These are phyloP conservation scores for Mercenaria mercenaria DNA, from an alignment of 1,140 invertebrate species.

Conservation along the genomic window DNA sequence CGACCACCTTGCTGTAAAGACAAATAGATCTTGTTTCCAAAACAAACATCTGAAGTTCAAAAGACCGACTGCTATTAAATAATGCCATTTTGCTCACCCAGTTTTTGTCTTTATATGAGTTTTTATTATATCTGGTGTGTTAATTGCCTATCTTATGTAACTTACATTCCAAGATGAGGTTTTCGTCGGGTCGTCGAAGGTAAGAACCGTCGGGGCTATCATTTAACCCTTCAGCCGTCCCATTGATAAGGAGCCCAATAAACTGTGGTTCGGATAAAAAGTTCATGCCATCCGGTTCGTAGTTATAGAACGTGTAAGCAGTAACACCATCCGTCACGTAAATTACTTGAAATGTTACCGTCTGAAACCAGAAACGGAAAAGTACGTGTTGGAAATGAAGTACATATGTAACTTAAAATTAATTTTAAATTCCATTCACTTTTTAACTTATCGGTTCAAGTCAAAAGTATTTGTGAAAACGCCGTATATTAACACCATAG, in stretches of 20 bases:
- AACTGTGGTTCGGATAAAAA: slow-evolving; percentile 6
- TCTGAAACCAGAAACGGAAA: slow-evolving; percentile 42
- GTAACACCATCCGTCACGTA: background rate
- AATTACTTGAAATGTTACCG: slow-evolving; percentile 41
- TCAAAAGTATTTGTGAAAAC: background rate
- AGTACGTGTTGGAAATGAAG: background rate
- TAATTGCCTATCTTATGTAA: background rate
- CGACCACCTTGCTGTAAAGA: too few relatives aligned
- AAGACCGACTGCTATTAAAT: too few relatives aligned
- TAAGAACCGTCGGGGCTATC: slow-evolving; percentile 22
- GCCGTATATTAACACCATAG: too few relatives aligned
- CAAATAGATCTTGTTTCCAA: too few relatives aligned
- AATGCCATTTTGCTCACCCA: too few relatives aligned
- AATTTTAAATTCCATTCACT: too few relatives aligned
- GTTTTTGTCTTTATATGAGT: too few relatives aligned
- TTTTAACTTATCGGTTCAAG: background rate
- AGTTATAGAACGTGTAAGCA: slow-evolving; percentile 29
- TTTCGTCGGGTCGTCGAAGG: slow-evolving; percentile 6
- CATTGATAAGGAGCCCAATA: slow-evolving; percentile 26
- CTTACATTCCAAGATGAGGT: slow-evolving; percentile 28
- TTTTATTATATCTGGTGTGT: too few relatives aligned
- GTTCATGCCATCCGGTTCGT: slow-evolving; percentile 18
- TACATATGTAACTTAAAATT: background rate
- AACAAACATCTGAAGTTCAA: too few relatives aligned
- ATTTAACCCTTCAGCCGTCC: slow-evolving; percentile 4